Conservation (phyloP, 1,140 invertebrate species). For the Aphaenogaster floridana region DNA sequence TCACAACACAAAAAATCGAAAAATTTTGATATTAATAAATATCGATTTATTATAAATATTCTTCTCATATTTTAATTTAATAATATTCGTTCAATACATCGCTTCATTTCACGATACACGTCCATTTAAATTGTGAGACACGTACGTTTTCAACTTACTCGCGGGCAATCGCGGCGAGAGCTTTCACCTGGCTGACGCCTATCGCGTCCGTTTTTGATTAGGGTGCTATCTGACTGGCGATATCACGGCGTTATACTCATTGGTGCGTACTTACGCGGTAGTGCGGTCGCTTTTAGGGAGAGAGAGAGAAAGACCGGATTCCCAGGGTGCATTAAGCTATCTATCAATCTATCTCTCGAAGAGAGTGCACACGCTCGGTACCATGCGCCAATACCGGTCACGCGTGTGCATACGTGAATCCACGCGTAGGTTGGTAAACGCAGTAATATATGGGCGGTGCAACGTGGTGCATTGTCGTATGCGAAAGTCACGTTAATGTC, state of each 20-base stretch:
- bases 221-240: conserved; percentile 46
- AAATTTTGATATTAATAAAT: background rate
- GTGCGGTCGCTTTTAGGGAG: conserved; percentile 53
- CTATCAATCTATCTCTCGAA: conserved; percentile 76
- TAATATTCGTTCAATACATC: background rate
- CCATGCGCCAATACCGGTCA: conserved; percentile 5
- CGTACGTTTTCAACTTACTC: background rate
- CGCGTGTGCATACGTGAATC: conserved; percentile 37
- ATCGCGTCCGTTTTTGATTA: conserved; percentile 61
- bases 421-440: conserved; percentile 24
- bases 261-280: conserved; percentile 33
- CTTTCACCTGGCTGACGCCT: conserved; percentile 38
- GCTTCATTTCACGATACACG: background rate
- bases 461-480: conserved; percentile 6
- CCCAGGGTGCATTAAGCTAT: conserved; percentile 78
- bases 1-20: background rate
- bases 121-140: conserved; percentile 23
- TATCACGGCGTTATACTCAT: conserved; percentile 64
- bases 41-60: background rate
- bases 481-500: conserved; percentile 47
- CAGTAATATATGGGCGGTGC: conserved; percentile 10
- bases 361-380: conserved; percentile 50
- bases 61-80: conserved; percentile 12
- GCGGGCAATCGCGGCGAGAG: conserved; percentile 14
- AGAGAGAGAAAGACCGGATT: conserved; percentile 56